These are phyloP conservation scores for Mormyrops boulengeri DNA, from an alignment of 2,797 vertebrate genomes.

Conservation along the genomic window DNA sequence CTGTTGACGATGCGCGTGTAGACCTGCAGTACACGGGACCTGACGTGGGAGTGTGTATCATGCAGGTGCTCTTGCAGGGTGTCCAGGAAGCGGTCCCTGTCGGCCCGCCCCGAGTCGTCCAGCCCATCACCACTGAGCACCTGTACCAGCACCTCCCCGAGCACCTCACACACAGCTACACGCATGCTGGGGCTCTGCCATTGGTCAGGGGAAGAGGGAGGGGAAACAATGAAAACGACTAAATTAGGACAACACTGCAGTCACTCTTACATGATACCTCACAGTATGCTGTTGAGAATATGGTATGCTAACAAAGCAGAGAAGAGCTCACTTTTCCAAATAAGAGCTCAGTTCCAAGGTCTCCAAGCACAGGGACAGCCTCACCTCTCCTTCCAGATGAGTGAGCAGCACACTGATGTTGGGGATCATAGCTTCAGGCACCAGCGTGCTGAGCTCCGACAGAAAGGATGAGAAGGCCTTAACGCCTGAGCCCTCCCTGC, in stretches of 20 bases:
- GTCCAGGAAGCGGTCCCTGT: conserved; percentile 82
- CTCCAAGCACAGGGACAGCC: neutral
- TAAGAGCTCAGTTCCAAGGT: neutral
- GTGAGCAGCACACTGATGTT: conserved; percentile 82
- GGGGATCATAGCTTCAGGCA: conserved; percentile 75
- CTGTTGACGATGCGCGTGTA: conserved; percentile 79
- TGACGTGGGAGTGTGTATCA: conserved; percentile 76
- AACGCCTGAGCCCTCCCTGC: conserved; percentile 71
- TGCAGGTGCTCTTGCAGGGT: conserved; percentile 81
- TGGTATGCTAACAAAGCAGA: neutral
- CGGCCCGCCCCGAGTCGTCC: conserved; percentile 70
- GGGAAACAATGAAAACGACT: neutral
- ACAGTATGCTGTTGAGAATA: neutral
- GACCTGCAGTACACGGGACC: conserved; percentile 82
- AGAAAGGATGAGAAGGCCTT: conserved; percentile 81
- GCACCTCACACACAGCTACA: conserved; percentile 79
- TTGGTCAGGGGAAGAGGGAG: neutral
- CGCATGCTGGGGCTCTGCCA: conserved; percentile 79
- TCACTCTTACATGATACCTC: neutral
- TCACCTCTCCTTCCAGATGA: conserved; percentile 84
- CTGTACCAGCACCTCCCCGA: conserved; percentile 77
- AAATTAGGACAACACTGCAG: neutral
- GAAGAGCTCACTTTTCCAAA: neutral
- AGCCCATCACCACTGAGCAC: conserved; percentile 80
- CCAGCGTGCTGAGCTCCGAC: conserved; percentile 70